These are phyloP conservation scores for Phataginus tricuspis DNA, from an alignment of 2,797 vertebrate genomes.

Conservation along the genomic window DNA sequence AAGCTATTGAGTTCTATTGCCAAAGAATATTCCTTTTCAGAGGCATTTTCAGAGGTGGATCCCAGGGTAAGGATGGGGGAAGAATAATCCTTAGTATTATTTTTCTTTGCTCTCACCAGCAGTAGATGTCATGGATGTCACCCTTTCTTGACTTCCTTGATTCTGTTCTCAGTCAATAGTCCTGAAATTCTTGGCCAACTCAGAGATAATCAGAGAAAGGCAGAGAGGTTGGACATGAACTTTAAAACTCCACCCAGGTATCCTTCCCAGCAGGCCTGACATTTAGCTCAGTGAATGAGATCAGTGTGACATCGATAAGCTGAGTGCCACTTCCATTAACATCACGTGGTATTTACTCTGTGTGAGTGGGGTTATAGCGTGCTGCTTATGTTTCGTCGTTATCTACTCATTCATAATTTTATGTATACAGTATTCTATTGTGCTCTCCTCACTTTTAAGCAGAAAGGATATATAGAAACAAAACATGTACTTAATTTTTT, in stretches of 20 bases:
- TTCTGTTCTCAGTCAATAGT: neutral
- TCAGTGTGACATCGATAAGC: neutral
- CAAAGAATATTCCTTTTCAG: neutral
- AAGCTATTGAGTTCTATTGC: neutral
- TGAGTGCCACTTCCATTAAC: neutral
- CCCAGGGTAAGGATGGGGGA: neutral
- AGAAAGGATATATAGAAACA: neutral
- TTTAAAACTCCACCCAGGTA: neutral
- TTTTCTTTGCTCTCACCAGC: neutral
- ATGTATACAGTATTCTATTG: neutral
- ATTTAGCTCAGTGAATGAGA: slow-evolving; percentile 6
- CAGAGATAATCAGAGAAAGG: slow-evolving; percentile 7
- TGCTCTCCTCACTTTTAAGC: neutral
- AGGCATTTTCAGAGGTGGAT: neutral
- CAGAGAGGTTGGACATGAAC: neutral
- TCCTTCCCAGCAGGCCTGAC: neutral
- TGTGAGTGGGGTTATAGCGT: neutral
- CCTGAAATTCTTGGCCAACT: neutral
- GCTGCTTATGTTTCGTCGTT: neutral
- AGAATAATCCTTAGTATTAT: neutral
- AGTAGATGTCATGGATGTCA: neutral
- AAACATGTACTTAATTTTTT: neutral
- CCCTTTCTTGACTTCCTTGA: neutral
- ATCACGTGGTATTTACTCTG: neutral
- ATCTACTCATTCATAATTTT: neutral